Base-by-base conservation (phyloP, 2,888 invertebrate genomes). In the Epinotia ramella region DNA sequence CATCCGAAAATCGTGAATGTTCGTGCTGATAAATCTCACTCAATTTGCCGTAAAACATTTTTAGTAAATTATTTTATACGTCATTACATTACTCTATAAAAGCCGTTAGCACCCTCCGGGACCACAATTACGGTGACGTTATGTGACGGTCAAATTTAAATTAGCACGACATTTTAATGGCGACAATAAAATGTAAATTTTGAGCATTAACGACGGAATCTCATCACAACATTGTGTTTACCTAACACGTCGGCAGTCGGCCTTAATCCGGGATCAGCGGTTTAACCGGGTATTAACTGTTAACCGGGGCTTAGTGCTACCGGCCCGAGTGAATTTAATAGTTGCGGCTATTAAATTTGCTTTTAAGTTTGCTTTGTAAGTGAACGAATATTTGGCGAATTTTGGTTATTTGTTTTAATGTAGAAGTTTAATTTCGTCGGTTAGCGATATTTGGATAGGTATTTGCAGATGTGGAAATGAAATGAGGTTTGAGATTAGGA, bases 91-190 rank as follows among this genome's bases (percentile, higher is more conserved):
- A 20, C 16, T 59, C 68, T 46, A 46, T 46, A 28, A 69, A 46
- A 4, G 11, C 20, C 40, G n/a, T 44, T 59, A 60, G 9, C 20
- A 59, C 57, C 57, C 68, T 40, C 40, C 57, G 12, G 12, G 40
- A 24, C 40, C 68, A 86, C 86, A 84, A 86, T 83, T 77, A 76
- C 65, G 73, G 59, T 79, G 82, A 78, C 80, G 80, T 53, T 66
- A 73, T 73, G 66, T 60, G 59, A 49, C 66, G 66, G 73, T 60
- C 73, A 73, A 73, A 73, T 73, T 73, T 73, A 59, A 66, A 73
- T 73, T 59, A 73, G 66, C 57, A 59, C 46, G 49, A 64, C 64
- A 65, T 57, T 74, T 53, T 69, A 69, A 74, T 59, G 33, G 63
- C n/a, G 16, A 49, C 74, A 74, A 69, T 69, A 69, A 74, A 74